A percentile compares a stretch with the other conserved stretches of the same genome.
Conservation (phyloP, 2,888 invertebrate genomes). For the Stenoptilia bipunctidactyla region DNA sequence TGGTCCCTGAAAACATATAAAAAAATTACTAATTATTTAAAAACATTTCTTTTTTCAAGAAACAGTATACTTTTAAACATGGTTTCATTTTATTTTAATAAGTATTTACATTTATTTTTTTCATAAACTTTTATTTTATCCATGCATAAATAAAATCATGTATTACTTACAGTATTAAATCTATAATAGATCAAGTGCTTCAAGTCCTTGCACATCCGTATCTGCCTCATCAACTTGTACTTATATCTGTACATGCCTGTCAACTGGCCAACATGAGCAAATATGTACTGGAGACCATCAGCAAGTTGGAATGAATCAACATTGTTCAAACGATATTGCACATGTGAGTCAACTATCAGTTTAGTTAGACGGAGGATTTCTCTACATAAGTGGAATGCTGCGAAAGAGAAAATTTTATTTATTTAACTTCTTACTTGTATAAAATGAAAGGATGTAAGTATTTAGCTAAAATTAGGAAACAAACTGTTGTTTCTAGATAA, state of each 20-base stretch:
- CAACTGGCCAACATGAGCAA: conserved; percentile 98
- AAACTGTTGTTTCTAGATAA: too few relatives aligned
- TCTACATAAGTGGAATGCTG: conserved; percentile 98
- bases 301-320: conserved; percentile 99
- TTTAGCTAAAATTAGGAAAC: too few relatives aligned
- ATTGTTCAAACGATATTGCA: conserved; percentile 98
- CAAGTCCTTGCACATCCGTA: conserved; percentile 99
- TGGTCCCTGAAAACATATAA: conserved; percentile 77
- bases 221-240: conserved; percentile 98
- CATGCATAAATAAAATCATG: too few relatives aligned
- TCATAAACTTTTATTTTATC: too few relatives aligned
- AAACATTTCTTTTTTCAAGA: too few relatives aligned
- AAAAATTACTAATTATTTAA: too few relatives aligned
- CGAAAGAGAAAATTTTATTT: background rate
- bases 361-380: conserved; percentile 99
- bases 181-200: conserved; percentile 99
- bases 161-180: conserved; percentile 89
- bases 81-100: too few relatives aligned
- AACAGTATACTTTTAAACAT: too few relatives aligned
- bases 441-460: too few relatives aligned
- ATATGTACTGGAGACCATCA: conserved; percentile 98
- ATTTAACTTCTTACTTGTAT: too few relatives aligned
- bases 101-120: too few relatives aligned
- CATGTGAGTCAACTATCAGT: conserved; percentile 98
- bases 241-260: conserved; percentile 99